Evolutionary conservation across 2,113 vertebrate genomes (phyloP).

Genomic region (Cettia cetti): DNA sequence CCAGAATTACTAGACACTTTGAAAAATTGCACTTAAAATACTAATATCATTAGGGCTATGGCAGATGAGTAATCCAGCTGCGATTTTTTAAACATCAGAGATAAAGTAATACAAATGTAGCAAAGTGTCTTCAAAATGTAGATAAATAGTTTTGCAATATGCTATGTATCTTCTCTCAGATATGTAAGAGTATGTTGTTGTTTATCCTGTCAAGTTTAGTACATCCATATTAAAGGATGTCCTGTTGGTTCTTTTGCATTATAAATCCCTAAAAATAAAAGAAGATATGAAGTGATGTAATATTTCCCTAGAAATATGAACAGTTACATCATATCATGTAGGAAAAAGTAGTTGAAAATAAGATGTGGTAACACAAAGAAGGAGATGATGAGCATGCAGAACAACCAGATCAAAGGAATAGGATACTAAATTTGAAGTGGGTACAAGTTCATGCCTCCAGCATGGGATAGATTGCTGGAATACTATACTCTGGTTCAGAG

Average conservation of each 20-base stretch:
- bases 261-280: background rate
- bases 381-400: background rate
- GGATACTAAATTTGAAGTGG: background rate
- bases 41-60: slow-evolving; percentile 16
- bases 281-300: background rate
- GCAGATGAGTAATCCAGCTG: slow-evolving; percentile 28
- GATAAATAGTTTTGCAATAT: slow-evolving; percentile 43
- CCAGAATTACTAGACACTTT: slow-evolving; percentile 20
- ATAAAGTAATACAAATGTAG: slow-evolving; percentile 47
- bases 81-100: background rate
- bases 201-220: slow-evolving; percentile 25
- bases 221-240: background rate
- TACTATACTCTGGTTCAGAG: background rate
- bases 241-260: background rate
- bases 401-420: background rate
- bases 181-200: background rate
- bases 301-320: background rate
- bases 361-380: background rate
- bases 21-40: slow-evolving; percentile 40
- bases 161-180: background rate
- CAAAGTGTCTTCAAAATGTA: slow-evolving; percentile 16
- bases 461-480: background rate
- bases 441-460: background rate
- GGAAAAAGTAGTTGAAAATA: background rate
- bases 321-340: background rate